These are phyloP conservation scores for Cariama cristata DNA, from an alignment of 2,113 vertebrate species.

Conservation along the genomic window DNA sequence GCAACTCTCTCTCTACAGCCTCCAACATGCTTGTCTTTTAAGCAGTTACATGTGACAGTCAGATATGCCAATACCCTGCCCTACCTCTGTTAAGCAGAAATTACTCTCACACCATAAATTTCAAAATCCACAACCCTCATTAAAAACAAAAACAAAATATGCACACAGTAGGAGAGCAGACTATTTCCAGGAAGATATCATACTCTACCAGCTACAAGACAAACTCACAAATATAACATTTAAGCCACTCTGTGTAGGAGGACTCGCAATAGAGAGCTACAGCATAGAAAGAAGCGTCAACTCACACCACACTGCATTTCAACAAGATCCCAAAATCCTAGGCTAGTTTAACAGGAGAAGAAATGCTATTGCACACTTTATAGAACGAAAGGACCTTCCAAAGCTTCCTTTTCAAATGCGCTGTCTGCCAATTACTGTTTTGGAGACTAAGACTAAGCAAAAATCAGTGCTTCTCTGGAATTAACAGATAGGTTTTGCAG, in stretches of 20 bases:
- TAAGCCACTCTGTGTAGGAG: background rate
- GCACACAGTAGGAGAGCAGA: background rate
- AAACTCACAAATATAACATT: background rate
- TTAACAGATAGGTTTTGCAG: rapidly evolving
- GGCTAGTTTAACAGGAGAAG: background rate
- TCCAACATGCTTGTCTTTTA: background rate
- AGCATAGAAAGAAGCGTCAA: background rate
- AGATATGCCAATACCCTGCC: background rate
- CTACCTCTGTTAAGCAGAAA: background rate
- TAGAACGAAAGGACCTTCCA: background rate
- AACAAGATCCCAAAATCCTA: background rate
- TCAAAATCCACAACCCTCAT: background rate
- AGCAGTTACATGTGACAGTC: background rate
- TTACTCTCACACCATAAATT: background rate
- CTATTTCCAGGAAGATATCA: background rate
- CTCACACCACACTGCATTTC: background rate
- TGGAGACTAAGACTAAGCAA: background rate
- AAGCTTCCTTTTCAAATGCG: background rate
- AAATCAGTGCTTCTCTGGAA: background rate
- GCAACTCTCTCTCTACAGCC: background rate
- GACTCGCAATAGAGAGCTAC: rapidly evolving
- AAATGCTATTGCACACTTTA: background rate
- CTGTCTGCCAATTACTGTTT: background rate
- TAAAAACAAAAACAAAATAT: background rate
- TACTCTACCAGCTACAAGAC: background rate